phyloP scores from a whole-genome alignment of 2,888 invertebrate species.

The Pelosia muscerda region DNA sequence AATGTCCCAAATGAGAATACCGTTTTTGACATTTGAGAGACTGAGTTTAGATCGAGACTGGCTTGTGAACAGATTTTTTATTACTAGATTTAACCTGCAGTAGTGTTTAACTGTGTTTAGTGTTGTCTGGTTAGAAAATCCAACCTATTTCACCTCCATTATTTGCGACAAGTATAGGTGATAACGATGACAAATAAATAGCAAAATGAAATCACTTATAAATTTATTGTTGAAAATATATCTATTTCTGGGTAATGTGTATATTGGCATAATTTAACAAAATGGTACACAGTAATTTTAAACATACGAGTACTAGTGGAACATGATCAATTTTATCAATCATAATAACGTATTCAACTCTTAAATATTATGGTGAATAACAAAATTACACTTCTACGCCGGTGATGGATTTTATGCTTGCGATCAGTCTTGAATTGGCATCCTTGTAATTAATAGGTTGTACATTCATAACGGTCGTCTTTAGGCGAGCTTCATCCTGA shows the following conservation, averaged over 20 bases:
- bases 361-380: not conserved
- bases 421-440: conserved; percentile 90
- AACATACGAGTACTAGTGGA: conserved; percentile 18
- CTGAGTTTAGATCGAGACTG: no score
- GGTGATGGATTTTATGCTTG: conserved; percentile 89
- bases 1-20: no score
- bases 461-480: conserved; percentile 90
- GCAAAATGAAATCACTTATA: not conserved
- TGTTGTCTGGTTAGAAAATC: not conserved
- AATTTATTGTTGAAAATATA: conserved; percentile 11
- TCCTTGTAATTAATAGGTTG: conserved; percentile 92
- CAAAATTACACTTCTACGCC: conserved; percentile 82
- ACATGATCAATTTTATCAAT: conserved; percentile 44
- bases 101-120: no score
- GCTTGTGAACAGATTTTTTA: no score
- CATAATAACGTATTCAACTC: conserved; percentile 22
- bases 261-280: conserved; percentile 36
- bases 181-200: not conserved
- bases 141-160: no score
- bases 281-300: conserved; percentile 9
- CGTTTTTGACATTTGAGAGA: no score
- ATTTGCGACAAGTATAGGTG: not conserved
- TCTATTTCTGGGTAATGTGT: not conserved
- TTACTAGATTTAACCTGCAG: no score
- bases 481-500: conserved; percentile 94